Evolutionary conservation across 2,797 vertebrate species (phyloP), one percentile per base, ranked within the genome.

Genomic region (Centroberyx gerrardi): DNA sequence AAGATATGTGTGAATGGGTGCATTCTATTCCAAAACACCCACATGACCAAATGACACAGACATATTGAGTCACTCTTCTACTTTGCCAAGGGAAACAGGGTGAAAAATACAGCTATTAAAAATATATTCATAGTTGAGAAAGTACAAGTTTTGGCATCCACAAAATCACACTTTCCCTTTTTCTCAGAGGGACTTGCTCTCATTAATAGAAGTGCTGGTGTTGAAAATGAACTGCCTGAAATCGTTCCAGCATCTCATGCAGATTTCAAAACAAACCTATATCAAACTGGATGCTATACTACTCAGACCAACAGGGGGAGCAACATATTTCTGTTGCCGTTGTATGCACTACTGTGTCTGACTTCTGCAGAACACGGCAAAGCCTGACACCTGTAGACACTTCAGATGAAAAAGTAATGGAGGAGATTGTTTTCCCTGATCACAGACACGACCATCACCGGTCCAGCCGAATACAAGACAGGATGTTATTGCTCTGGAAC

Each of bases 51-150:
- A 87, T 67, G 85, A 86, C 84, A 90, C 63, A 82, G 84, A 70
- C 76, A 63, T 49, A 81, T 68, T 86, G 76, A 63, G 78, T 80
- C 72, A 83, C 54, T 44, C 77, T 74, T 80, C 31, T 69, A 79
- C 75, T 81, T 76, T 84, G 84, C 87, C 85, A 88, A 82, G 55
- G 51, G 80, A 89, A 91, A 81, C 54, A 0, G 54, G 74, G 70
- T 83, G 83, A 85, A 86, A 89, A 83, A 91, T 73, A 68, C 44
- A 58, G 70, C 70, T 68, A 84, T 85, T 80, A 87, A 81, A 83
- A 86, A 68, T 5, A 81, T 76, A 82, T 85, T 86, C 76, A 82
- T 73, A 62, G 72, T 72, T 84, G 76, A 81, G 28, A 73, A 87
- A 84, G 78, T 80, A 70, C 59, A 68, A 46, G 74, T 82, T 87